Evolutionary conservation across 1,140 invertebrate species (phyloP).

Genomic region (Globodera ellingtonae): DNA sequence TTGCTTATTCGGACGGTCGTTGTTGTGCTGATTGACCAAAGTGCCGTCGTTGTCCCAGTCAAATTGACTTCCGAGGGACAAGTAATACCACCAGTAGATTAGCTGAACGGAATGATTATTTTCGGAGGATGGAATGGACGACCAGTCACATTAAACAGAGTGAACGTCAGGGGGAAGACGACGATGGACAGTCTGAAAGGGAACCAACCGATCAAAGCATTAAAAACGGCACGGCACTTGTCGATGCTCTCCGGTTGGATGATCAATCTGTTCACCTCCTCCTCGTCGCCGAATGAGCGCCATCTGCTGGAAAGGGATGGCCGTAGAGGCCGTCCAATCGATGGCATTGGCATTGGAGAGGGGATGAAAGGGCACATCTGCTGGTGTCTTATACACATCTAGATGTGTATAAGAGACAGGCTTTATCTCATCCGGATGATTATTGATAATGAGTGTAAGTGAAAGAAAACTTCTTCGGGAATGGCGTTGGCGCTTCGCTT

Average conservation of each 20-base stretch:
- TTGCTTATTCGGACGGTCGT: background rate
- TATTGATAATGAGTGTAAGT: too few relatives aligned
- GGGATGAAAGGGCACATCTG: conserved; percentile 29
- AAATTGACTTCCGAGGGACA: conserved; percentile 19
- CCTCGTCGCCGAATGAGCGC: conserved; percentile 22
- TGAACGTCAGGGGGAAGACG: conserved; percentile 61
- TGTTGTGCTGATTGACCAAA: background rate
- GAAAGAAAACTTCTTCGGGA: background rate
- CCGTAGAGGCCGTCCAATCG: conserved; percentile 46
- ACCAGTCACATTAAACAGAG: conserved; percentile 52
- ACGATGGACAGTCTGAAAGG: conserved; percentile 55
- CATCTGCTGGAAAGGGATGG: conserved; percentile 21
- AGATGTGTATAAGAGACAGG: too few relatives aligned
- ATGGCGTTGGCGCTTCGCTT: background rate
- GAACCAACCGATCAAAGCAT: background rate
- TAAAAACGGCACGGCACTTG: conserved; percentile 35
- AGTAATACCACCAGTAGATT: conserved; percentile 56
- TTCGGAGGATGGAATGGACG: background rate
- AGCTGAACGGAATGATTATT: conserved; percentile 34
- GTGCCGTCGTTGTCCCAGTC: background rate
- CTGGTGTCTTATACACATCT: too few relatives aligned
- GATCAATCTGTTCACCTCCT: conserved; percentile 22
- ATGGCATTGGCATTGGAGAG: conserved; percentile 25
- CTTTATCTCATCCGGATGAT: background rate
- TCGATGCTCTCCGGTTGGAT: conserved; percentile 62